Evolutionary conservation across 2,113 vertebrate species (phyloP).

Genomic region (Poecilia latipinna): DNA sequence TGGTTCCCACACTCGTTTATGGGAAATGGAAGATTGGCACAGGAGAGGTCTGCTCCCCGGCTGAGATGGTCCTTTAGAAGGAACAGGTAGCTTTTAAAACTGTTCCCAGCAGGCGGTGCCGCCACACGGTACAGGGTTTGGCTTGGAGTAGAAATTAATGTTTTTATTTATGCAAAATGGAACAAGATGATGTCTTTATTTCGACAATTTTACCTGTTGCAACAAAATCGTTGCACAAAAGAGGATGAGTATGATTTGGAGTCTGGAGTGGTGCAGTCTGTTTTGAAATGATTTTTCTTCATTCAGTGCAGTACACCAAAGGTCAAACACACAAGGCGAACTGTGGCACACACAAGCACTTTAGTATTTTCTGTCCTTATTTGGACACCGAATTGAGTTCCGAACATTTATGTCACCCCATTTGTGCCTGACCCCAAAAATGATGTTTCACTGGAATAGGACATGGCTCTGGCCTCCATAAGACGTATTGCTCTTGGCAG

Average conservation of each 20-base stretch:
- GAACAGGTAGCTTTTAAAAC: slow-evolving; percentile 23
- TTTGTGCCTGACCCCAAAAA: too few relatives aligned
- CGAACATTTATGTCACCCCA: too few relatives aligned
- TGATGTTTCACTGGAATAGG: too few relatives aligned
- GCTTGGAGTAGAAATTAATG: slow-evolving; percentile 14
- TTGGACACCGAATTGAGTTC: too few relatives aligned
- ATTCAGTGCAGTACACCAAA: slow-evolving; percentile 50
- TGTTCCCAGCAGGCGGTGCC: neutral
- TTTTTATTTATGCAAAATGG: slow-evolving; percentile 3
- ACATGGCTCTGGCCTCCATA: too few relatives aligned
- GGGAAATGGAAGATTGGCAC: slow-evolving; percentile 21
- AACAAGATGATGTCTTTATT: too few relatives aligned
- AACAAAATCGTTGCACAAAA: too few relatives aligned
- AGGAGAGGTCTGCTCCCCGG: slow-evolving; percentile 18
- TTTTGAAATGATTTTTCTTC: slow-evolving; percentile 65
- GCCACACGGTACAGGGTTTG: too few relatives aligned
- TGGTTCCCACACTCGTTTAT: slow-evolving; percentile 27
- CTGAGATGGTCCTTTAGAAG: neutral
- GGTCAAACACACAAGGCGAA: slow-evolving; percentile 48
- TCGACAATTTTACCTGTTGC: too few relatives aligned
- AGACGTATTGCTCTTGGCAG: too few relatives aligned
- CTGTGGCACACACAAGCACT: neutral
- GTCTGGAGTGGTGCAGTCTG: slow-evolving; percentile 57
- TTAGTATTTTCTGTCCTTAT: too few relatives aligned
- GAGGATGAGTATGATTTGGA: slow-evolving; percentile 4